phyloP scores from a whole-genome alignment of 2,113 vertebrate genomes.

The Gnathonemus echidnorhynchus region DNA sequence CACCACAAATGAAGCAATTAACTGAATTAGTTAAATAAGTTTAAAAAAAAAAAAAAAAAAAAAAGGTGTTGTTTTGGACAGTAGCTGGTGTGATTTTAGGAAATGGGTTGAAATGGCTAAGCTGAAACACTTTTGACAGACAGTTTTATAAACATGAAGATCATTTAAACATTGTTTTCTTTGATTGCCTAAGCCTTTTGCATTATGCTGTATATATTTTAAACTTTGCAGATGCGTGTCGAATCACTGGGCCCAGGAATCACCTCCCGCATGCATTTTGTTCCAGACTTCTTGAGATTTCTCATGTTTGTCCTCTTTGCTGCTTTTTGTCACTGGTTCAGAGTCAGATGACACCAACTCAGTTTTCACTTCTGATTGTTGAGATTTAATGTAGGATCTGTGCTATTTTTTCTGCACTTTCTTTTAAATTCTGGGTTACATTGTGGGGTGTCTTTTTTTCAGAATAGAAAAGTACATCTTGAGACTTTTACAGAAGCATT shows the following conservation, averaged over 20 bases:
- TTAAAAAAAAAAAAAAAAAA: not conserved
- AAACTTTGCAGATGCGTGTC: not conserved
- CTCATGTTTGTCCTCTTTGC: not conserved
- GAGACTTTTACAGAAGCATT: not conserved
- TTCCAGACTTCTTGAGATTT: not conserved
- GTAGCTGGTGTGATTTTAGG: not conserved
- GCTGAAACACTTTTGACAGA: not conserved
- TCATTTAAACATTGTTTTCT: not conserved
- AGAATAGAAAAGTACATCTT: not conserved
- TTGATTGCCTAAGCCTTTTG: not conserved
- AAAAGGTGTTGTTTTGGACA: too few species aligned
- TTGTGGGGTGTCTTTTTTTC: constrained; percentile 41
- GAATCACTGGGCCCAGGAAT: not conserved
- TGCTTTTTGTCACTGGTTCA: not conserved
- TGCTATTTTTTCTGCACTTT: constrained; percentile 34
- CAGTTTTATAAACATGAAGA: not conserved
- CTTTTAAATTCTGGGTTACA: constrained; percentile 48
- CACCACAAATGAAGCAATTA: not conserved
- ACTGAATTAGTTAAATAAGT: not conserved
- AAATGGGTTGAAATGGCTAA: not conserved
- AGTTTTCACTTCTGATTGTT: not conserved
- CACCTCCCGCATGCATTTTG: not conserved
- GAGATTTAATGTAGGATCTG: not conserved
- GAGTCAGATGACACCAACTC: not conserved
- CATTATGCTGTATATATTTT: not conserved